phyloP scores from a whole-genome alignment of 2,888 invertebrate genomes.

The Polyommatus iphigenia region DNA sequence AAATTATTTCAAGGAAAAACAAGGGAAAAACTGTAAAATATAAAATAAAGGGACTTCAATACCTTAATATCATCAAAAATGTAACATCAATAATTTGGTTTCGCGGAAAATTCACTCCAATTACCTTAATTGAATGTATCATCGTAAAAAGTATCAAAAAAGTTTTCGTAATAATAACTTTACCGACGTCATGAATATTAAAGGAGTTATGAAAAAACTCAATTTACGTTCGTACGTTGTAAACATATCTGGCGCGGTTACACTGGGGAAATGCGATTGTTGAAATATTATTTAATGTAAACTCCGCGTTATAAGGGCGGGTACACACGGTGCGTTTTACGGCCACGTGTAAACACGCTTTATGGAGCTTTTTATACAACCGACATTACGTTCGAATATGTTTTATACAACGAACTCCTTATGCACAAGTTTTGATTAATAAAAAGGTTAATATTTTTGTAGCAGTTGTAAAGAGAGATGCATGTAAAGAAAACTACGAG shows the following conservation, averaged over 20 bases:
- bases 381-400: neutral
- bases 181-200: conserved; percentile 37
- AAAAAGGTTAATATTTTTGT: no score
- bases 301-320: neutral
- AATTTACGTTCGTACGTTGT: conserved; percentile 32
- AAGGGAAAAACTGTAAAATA: neutral
- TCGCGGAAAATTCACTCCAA: neutral
- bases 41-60: neutral
- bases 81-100: neutral
- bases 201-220: conserved; percentile 35
- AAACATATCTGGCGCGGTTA: conserved; percentile 24
- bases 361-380: neutral
- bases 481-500: no score
- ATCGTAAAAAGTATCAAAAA: conserved; percentile 14
- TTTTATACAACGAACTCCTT: neutral
- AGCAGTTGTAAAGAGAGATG: no score
- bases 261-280: conserved; percentile 32
- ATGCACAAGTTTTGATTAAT: neutral
- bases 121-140: conserved; percentile 14
- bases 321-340: conserved; percentile 6
- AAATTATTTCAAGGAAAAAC: neutral
- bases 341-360: neutral
- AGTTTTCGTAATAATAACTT: conserved; percentile 35
- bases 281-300: conserved; percentile 30
- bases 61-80: neutral